phyloP scores from a whole-genome alignment of 2,113 vertebrate species.

The Jaculus jaculus region DNA sequence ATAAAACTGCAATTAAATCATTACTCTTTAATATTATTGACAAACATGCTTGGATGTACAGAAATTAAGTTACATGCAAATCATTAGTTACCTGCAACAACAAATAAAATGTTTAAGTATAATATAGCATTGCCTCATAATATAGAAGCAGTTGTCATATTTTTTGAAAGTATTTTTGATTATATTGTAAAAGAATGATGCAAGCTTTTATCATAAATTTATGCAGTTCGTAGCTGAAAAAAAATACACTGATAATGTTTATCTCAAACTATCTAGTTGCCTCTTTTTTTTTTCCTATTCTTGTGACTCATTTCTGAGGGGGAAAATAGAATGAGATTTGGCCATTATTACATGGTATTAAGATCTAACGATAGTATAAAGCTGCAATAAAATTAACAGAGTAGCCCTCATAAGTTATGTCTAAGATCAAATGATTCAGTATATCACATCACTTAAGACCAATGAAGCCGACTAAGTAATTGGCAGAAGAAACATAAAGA shows the following conservation, averaged over 20 bases:
- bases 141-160: not conserved
- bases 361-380: conserved; percentile 9
- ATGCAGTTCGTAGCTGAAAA: conserved; percentile 44
- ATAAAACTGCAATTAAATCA: not conserved
- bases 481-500: conserved; percentile 57
- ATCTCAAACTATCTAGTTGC: conserved; percentile 49
- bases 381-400: conserved; percentile 72
- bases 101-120: not conserved
- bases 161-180: conserved; percentile 50
- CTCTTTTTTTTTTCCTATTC: not conserved
- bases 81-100: not conserved
- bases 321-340: conserved; percentile 41
- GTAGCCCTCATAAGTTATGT: conserved; percentile 57
- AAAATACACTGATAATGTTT: conserved; percentile 44
- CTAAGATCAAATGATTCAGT: conserved; percentile 74
- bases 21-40: conserved; percentile 12
- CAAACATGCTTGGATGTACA: not conserved
- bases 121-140: not conserved
- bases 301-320: not conserved
- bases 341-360: not conserved
- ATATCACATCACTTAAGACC: conserved; percentile 64
- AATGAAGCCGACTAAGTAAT: conserved; percentile 77
- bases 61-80: not conserved
- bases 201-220: conserved; percentile 56
- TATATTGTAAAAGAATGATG: conserved; percentile 37